Conservation (phyloP, 2,797 vertebrate species). For the Falco naumanni region DNA sequence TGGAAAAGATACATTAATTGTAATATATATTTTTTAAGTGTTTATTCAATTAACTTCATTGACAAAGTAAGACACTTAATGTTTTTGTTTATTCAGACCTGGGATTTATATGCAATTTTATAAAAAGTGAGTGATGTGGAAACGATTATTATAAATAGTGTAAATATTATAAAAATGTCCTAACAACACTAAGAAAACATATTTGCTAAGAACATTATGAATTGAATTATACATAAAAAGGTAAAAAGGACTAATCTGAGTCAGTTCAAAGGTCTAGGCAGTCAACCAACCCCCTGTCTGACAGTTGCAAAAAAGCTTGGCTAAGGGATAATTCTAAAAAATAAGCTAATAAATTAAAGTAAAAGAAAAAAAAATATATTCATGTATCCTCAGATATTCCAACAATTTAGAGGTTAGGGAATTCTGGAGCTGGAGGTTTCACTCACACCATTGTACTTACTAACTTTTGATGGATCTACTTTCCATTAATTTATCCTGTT, state of each 20-base stretch:
- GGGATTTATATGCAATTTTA: background rate
- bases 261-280: background rate
- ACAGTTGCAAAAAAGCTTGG: background rate
- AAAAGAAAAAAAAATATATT: background rate
- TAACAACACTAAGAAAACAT: background rate
- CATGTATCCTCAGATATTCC: background rate
- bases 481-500: background rate
- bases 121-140: background rate
- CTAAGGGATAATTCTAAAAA: background rate
- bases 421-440: background rate
- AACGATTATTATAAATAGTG: background rate
- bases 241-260: background rate
- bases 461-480: background rate
- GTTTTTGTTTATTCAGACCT: background rate
- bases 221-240: background rate
- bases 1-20: background rate
- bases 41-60: background rate
- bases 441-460: background rate
- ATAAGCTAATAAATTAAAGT: background rate
- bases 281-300: background rate
- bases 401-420: background rate
- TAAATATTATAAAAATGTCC: background rate
- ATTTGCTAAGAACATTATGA: background rate
- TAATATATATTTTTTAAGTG: background rate
- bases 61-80: background rate